These are phyloP conservation scores for Drosophila hydei DNA, from an alignment of 1,140 invertebrate genomes.

Conservation along the genomic window DNA sequence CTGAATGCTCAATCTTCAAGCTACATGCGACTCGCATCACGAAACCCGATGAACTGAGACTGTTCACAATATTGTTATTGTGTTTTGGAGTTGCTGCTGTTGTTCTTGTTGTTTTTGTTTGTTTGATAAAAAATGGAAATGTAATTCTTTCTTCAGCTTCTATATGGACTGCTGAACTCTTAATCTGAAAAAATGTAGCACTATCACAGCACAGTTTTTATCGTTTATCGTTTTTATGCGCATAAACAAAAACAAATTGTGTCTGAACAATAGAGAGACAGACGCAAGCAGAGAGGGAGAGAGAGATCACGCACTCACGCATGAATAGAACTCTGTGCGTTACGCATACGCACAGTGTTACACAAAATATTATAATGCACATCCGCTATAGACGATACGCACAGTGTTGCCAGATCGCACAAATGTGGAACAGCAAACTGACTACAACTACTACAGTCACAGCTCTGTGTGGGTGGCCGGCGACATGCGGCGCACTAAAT, in stretches of 20 bases:
- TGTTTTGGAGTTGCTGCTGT: conserved; percentile 3
- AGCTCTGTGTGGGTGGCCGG: conserved; percentile 14
- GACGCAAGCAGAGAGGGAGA: not conserved
- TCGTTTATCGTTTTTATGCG: conserved; percentile 20
- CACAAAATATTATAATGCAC: conserved; percentile 14
- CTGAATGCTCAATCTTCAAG: conserved; percentile 20
- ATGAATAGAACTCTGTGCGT: conserved; percentile 13
- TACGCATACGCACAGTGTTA: conserved; percentile 58
- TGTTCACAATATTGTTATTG: conserved; percentile 14
- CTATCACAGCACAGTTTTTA: conserved; percentile 26
- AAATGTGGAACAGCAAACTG: conserved; percentile 28
- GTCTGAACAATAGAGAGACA: not conserved
- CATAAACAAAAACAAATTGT: conserved; percentile 54
- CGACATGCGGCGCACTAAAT: conserved; percentile 51
- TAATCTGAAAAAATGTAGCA: conserved; percentile 17
- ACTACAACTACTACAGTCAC: conserved; percentile 44
- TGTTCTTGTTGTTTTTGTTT: conserved; percentile 1
- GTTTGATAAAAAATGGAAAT: conserved; percentile 24
- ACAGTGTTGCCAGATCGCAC: conserved; percentile 2
- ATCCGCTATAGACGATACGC: conserved; percentile 33
- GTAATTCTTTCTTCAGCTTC: not conserved
- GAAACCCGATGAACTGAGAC: conserved; percentile 10
- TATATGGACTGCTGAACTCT: conserved; percentile 20
- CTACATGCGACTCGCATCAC: not conserved
- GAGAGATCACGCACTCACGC: not conserved